Evolutionary conservation across 2,888 invertebrate species (phyloP).

Genomic region (Protodeltote pygarga): DNA sequence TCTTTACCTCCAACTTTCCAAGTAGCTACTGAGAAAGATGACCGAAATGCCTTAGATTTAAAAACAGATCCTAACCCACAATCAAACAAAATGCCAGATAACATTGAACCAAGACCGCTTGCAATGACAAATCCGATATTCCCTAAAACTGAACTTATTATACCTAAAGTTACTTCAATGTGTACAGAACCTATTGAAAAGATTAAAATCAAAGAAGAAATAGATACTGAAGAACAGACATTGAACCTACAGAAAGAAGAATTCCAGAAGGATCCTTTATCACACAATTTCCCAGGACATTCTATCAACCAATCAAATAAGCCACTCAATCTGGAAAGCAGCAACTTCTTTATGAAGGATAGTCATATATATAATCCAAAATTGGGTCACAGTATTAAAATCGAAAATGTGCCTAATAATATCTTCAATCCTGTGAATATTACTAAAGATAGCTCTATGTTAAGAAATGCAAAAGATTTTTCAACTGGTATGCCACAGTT

Average conservation of each 20-base stretch:
- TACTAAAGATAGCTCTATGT: conserved; percentile 76
- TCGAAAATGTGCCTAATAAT: conserved; percentile 76
- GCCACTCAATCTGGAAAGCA: conserved; percentile 79
- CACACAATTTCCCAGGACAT: conserved; percentile 78
- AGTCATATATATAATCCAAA: conserved; percentile 81
- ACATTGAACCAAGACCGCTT: conserved; percentile 66
- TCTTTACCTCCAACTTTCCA: conserved; percentile 69
- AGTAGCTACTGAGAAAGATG: conserved; percentile 71
- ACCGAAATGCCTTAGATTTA: conserved; percentile 73
- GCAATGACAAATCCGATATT: conserved; percentile 66
- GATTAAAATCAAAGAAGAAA: conserved; percentile 84
- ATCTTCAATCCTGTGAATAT: conserved; percentile 81
- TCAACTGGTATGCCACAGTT: conserved; percentile 74
- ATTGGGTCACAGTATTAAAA: conserved; percentile 77
- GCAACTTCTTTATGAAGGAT: conserved; percentile 83
- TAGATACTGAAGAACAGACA: conserved; percentile 78
- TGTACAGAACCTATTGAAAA: conserved; percentile 81
- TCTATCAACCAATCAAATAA: conserved; percentile 72
- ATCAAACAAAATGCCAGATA: conserved; percentile 65
- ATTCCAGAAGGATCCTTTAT: conserved; percentile 78
- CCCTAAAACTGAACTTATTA: conserved; percentile 88
- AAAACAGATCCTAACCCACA: conserved; percentile 70
- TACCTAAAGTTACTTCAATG: conserved; percentile 87
- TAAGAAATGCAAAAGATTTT: conserved; percentile 80
- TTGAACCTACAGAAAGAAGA: conserved; percentile 80